Evolutionary conservation across 2,113 vertebrate species (phyloP), one percentile per base, ranked within the genome.

Genomic region (Recurvirostra avosetta): DNA sequence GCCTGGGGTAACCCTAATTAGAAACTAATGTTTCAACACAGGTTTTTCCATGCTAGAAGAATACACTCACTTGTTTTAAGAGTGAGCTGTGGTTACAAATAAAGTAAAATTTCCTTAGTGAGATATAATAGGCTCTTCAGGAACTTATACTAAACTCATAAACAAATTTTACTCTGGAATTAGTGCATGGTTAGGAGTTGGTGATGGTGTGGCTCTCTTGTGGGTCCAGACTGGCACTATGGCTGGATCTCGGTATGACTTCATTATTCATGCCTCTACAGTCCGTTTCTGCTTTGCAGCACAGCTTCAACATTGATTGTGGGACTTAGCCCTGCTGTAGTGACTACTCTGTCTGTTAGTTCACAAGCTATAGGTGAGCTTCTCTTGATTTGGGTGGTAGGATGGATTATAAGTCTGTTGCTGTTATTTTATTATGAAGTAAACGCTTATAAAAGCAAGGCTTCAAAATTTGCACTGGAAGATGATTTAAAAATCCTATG

Each of bases 311-410:
- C 56, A 2, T 2, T n/a, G 50, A 15, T 17, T 2, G 2, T 34
- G 61, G 56, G 11, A n/a, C 0, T 0, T 8, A 34, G 32, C 5
- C 2, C 55, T 74, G 4, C 12, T 5, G 12, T n/a, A 25, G 41
- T 14, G 7, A 25, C 47, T 85, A 0, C 61, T 86, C 83, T 38
- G 12, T 23, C 36, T 55, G 13, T 68, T 9, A 13, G 15, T 30
- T 56, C 65, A 26, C 8, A 22, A 34, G 36, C 30, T 41, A 4
- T 26, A 9, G 11, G 5, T 58, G 62, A 18, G 3, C 38, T 59
- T 82, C n/a, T 67, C 43, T 50, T 45, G 36, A 29, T 75, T 52
- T 65, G 71, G 2, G 3, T 67, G 8, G 9, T 67, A 20, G 70
- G 15, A 27, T 29, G 74, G 38, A 22, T 85, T 67, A 1, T 20